phyloP scores from a whole-genome alignment of 1,140 invertebrate species.

The Protaetia brevitarsis region DNA sequence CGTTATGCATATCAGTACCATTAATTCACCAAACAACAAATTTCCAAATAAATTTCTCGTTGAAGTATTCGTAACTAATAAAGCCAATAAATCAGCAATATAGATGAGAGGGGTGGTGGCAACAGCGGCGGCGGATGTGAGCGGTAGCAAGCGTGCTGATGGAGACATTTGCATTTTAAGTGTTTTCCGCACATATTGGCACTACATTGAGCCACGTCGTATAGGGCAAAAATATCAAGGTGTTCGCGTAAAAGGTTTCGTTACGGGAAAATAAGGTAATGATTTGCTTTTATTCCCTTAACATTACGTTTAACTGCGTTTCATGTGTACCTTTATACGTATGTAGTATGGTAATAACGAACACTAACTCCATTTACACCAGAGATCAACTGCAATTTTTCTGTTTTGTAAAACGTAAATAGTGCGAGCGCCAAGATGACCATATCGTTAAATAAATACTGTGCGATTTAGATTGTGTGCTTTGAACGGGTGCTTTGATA shows the following conservation, averaged over 20 bases:
- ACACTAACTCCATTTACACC: neutral
- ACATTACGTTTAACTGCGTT: slow-evolving; percentile 16
- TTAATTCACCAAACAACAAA: slow-evolving; percentile 1
- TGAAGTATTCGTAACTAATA: slow-evolving; percentile 14
- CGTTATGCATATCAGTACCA: no score
- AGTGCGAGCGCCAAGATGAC: neutral
- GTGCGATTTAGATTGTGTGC: neutral
- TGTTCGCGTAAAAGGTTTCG: slow-evolving; percentile 13
- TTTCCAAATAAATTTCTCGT: slow-evolving; percentile 19
- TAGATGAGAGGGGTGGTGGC: neutral
- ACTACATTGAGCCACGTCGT: slow-evolving; percentile 13
- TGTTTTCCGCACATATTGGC: slow-evolving; percentile 42
- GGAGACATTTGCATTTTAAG: slow-evolving; percentile 43
- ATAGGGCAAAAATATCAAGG: neutral
- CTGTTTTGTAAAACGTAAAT: neutral
- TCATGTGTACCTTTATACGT: neutral
- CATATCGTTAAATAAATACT: slow-evolving; percentile 5
- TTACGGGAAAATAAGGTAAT: slow-evolving; percentile 4
- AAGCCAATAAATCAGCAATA: slow-evolving; percentile 22
- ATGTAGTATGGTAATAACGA: neutral
- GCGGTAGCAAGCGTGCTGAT: slow-evolving; percentile 22
- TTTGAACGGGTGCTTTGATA: neutral
- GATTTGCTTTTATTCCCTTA: slow-evolving; percentile 6
- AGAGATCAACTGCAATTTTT: slow-evolving; percentile 10
- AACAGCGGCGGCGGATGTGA: neutral